Percentiles rank a stretch among this genome's conserved stretches.
Conservation (phyloP, 2,888 invertebrate genomes). For the Eulithis prunata region DNA sequence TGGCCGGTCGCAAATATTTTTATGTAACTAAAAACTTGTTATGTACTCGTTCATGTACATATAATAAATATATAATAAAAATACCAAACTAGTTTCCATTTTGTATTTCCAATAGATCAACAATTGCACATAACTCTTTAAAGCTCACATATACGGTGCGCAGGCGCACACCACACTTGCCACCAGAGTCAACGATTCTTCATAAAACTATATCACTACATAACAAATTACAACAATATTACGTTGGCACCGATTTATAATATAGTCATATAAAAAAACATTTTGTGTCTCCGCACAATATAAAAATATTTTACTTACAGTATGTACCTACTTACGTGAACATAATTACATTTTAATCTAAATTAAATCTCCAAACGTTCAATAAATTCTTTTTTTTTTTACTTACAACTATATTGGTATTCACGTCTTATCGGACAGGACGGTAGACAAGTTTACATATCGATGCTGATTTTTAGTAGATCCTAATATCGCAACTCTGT, state of each 20-base stretch:
- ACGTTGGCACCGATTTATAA: constrained; percentile 83
- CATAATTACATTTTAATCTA: constrained; percentile 68
- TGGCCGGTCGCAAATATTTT: not conserved
- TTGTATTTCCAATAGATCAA: constrained; percentile 82
- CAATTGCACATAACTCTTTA: constrained; percentile 80
- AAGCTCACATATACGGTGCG: constrained; percentile 63
- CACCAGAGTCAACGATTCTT: constrained; percentile 77
- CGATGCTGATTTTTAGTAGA: constrained; percentile 27
- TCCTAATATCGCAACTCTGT: constrained; percentile 28
- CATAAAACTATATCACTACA: constrained; percentile 81
- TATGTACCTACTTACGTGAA: constrained; percentile 75
- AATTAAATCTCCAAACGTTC: constrained; percentile 79
- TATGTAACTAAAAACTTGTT: constrained; percentile 24
- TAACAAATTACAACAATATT: constrained; percentile 84
- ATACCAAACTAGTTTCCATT: constrained; percentile 65
- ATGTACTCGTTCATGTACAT: too few species aligned
- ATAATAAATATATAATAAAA: constrained; percentile 43
- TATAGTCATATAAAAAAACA: constrained; percentile 78
- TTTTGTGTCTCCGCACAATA: constrained; percentile 78
- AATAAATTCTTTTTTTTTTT: constrained; percentile 73
- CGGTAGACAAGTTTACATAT: constrained; percentile 45
- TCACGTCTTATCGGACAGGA: constrained; percentile 62
- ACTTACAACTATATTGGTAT: constrained; percentile 75
- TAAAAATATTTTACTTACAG: constrained; percentile 81
- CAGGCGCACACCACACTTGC: constrained; percentile 57